Evolutionary conservation across 1,140 invertebrate genomes (phyloP).

Genomic region (Phthorimaea operculella): DNA sequence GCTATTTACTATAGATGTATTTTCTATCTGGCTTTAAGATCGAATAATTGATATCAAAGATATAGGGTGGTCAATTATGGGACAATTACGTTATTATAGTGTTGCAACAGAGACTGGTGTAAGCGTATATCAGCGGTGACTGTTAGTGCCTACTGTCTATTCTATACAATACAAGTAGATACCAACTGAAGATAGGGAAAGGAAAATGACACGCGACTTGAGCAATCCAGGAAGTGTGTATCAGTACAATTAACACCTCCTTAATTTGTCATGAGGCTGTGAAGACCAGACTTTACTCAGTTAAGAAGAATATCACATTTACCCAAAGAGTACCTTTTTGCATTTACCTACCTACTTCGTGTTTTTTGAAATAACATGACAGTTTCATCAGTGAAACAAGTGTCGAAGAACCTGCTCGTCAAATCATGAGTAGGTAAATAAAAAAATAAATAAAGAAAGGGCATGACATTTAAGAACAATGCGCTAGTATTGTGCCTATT

Average conservation of each 20-base stretch:
- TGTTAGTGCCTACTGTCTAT: too few species aligned
- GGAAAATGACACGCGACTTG: slow-evolving; percentile 17
- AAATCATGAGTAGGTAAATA: too few species aligned
- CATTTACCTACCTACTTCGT: too few species aligned
- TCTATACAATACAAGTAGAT: neutral
- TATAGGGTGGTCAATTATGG: neutral
- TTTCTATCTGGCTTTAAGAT: neutral
- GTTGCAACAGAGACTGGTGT: neutral
- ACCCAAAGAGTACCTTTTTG: too few species aligned
- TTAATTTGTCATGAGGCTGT: neutral
- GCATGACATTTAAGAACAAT: too few species aligned
- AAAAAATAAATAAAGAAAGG: too few species aligned
- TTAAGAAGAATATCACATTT: too few species aligned
- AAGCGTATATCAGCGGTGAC: neutral
- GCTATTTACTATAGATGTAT: neutral
- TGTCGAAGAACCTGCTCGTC: too few species aligned
- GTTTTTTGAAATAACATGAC: too few species aligned
- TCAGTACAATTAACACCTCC: slow-evolving; percentile 18
- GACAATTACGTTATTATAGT: neutral
- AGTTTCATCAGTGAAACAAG: too few species aligned
- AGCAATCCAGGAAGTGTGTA: slow-evolving; percentile 16
- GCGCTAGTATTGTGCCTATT: too few species aligned
- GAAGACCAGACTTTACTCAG: too few species aligned
- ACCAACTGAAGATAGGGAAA: slow-evolving; percentile 6
- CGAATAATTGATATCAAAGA: neutral